Conservation (phyloP, 2,797 vertebrate genomes). For the Forpus xanthops region DNA sequence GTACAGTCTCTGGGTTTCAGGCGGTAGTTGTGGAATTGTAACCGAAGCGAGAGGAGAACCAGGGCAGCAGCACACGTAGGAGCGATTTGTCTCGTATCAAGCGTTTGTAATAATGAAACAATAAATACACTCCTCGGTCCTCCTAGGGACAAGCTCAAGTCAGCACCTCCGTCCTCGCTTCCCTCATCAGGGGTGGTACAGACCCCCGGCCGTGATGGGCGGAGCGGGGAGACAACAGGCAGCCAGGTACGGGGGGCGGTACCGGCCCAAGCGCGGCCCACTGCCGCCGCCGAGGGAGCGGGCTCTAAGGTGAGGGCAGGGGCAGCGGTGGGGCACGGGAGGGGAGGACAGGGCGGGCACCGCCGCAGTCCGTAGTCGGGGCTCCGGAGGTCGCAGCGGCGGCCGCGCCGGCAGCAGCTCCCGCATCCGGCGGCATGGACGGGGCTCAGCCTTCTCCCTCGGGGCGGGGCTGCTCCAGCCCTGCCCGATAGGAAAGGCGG, state of each 20-base stretch:
- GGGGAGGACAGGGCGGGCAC: neutral
- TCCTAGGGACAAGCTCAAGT: too few species aligned
- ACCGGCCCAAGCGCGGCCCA: neutral
- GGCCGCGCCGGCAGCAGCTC: neutral
- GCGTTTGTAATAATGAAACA: neutral
- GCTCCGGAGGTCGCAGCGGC: neutral
- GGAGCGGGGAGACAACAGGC: neutral
- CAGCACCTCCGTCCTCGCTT: neutral
- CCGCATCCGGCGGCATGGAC: neutral
- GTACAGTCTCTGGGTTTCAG: neutral
- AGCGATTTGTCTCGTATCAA: neutral
- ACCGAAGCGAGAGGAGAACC: neutral
- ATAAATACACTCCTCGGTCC: neutral
- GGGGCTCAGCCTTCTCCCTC: neutral
- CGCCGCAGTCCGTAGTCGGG: neutral
- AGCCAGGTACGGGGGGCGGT: neutral
- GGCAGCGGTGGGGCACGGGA: neutral
- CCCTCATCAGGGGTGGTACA: neutral
- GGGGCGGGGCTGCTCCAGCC: constrained; percentile 28
- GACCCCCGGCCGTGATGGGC: neutral
- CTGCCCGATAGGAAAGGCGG: constrained; percentile 39
- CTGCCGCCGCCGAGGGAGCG: too few species aligned
- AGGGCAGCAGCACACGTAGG: fast-evolving
- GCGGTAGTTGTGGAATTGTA: fast-evolving
- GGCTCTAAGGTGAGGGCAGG: neutral